Evolutionary conservation across 2,888 invertebrate genomes (phyloP).

Genomic region (Gisinianus flammeolus): DNA sequence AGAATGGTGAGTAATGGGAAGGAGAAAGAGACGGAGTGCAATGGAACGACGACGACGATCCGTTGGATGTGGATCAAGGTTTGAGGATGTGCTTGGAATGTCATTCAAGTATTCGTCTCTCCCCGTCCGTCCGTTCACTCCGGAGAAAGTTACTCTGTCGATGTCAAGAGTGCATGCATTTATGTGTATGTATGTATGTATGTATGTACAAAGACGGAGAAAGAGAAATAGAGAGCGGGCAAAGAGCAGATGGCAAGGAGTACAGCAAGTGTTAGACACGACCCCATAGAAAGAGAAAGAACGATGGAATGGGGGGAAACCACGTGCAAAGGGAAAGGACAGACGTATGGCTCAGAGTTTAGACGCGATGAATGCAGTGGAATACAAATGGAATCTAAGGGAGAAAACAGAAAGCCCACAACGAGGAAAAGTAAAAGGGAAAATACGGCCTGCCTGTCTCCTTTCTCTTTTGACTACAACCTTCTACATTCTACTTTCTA

Average conservation of each 20-base stretch:
- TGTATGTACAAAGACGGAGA: neutral
- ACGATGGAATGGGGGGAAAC: no score
- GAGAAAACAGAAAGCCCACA: neutral
- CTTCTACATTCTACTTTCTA: neutral
- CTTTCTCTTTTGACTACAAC: no score
- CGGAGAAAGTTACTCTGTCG: neutral
- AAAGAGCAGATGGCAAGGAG: no score
- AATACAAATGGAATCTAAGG: constrained; percentile 5
- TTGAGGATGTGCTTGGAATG: constrained; percentile 7
- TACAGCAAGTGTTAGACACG: no score
- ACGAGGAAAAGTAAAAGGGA: neutral
- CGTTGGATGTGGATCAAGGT: neutral
- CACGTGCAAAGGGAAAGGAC: no score
- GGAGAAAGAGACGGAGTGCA: neutral
- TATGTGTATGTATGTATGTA: neutral
- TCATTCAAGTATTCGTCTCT: constrained; percentile 8
- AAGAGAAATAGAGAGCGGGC: no score
- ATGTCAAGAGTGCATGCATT: neutral
- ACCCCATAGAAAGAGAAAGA: no score
- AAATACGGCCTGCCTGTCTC: no score
- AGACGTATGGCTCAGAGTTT: neutral
- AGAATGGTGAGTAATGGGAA: neutral
- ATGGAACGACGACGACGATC: constrained; percentile 1
- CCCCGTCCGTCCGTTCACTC: neutral
- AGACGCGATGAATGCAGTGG: neutral